Evolutionary conservation across 2,888 invertebrate species (phyloP), one percentile per base, ranked within the genome.

Genomic region (Megastigmus dorsalis): DNA sequence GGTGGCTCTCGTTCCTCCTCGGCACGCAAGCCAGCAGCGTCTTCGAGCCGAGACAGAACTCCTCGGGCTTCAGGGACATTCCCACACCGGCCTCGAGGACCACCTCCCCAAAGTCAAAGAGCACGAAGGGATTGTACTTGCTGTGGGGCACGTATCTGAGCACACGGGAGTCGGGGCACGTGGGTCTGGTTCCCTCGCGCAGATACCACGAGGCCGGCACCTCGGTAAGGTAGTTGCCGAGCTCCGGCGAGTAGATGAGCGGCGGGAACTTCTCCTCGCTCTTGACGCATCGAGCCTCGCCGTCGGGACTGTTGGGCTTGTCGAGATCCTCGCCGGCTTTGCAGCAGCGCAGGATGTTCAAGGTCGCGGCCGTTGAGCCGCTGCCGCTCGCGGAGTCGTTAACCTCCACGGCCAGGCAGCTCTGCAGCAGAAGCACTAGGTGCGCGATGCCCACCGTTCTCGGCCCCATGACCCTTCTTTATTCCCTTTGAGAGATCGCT

Each of bases 1-100:
- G 80, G 54, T 81, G 81, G 30, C 79, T 81, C 65, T 83, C 78
- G 79, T 87, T 88, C 75, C 88, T 89, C 23, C 81, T 82, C 41
- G 84, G 76, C 65, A 80, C 77, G 77, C 95, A 95, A 3, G 93
- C 91, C 3, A 95, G 88, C 7, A 93, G 92, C 2, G 91, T 91
- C 18, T 89, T 89, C 41, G 90, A 89, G 84, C 95, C 95, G 48
- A 93, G 90, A 86, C 95, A 95, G 86, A 91, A 95, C 45, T 91
- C 89, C 0, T 86, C 85, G 0, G 93, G 91, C 9, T 91, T 88
- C 72, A 93, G 85, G 0, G 88, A 80, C 1, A 84, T 79, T 0
- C 83, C 83, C 55, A 89, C 88, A 67, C 80, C 77, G 6, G 91
- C 90, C 0, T 92, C 89, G 75, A 93, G 84, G 80, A 90, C 89